Base-by-base conservation (phyloP, 2,888 invertebrate genomes). In the Caenorhabditis afra region DNA sequence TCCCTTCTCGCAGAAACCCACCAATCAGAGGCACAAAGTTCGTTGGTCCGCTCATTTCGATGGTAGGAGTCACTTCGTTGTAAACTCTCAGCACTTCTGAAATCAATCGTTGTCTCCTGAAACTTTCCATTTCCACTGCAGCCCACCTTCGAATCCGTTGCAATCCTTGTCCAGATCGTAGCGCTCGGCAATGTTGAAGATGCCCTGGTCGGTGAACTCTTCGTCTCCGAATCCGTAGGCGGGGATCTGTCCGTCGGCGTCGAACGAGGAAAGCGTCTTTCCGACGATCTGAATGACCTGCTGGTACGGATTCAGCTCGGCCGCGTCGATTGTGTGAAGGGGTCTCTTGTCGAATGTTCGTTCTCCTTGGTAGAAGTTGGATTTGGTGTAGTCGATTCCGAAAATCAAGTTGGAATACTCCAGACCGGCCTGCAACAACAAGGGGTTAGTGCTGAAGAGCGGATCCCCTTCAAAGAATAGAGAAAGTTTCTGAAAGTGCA, bases 321-420 rank as follows among this genome's bases (percentile, higher is more conserved):
- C 68, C 1, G 87, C 86, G 7, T 90, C 88, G 3, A 91, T 82
- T 66, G 90, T 88, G 84, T 92, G 91, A 59, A 92, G 89, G 67
- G 91, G 90, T 67, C 91, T 88, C 47, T 91, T 91, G 67, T 88
- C 89, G 85, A 92, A 92, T 12, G 91, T 92, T 73, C 87, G 91
- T 59, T 92, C 86, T 41, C 92, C 92, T 85, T 92, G 92, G 91
- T 92, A 92, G 83, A 92, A 91, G 80, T 92, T 92, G 81, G 91
- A 92, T 16, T 92, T 91, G 4, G 92, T 92, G 87, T 92, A 92
- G 87, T 92, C 92, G 44, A 92, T 90, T 1, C 92, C 90, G 75
- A 90, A 90, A 39, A 90, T 90, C 70, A 90, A 79, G 68, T 90
- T 90, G 22, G 89, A 89, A 59, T 89, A 90, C 68, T 90, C 90